Evolutionary conservation across 2,797 vertebrate genomes (phyloP).

Genomic region (Ataeniobius toweri): DNA sequence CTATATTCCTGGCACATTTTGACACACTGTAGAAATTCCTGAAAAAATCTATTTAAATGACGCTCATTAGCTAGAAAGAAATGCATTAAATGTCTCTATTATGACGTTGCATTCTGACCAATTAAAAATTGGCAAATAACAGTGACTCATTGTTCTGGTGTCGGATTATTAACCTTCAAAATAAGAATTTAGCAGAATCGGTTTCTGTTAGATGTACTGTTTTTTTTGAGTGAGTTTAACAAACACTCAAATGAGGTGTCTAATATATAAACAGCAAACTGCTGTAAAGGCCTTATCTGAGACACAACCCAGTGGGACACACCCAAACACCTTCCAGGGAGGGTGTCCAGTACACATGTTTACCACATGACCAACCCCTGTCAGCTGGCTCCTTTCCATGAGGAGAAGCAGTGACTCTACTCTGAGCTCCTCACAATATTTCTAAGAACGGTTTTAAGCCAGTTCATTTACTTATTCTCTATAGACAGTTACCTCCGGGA

Average conservation of each 20-base stretch:
- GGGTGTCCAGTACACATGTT: too few species aligned
- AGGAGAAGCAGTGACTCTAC: too few species aligned
- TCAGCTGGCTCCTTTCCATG: not conserved
- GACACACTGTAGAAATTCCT: not conserved
- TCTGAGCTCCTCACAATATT: too few species aligned
- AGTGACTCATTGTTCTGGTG: not conserved
- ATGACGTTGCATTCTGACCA: not conserved
- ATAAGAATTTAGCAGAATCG: too few species aligned
- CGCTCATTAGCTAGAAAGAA: not conserved
- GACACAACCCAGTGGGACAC: not conserved
- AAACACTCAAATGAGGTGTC: not conserved
- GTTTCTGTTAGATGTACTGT: too few species aligned
- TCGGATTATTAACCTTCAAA: not conserved
- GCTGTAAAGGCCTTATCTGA: not conserved
- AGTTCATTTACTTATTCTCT: too few species aligned
- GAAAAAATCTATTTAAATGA: not conserved
- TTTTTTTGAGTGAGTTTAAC: not conserved
- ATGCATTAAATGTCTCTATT: not conserved
- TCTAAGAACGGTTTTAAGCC: too few species aligned
- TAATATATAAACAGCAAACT: not conserved
- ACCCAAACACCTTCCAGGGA: not conserved
- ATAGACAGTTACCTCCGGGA: too few species aligned
- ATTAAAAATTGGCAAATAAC: too few species aligned
- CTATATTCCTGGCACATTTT: too few species aligned
- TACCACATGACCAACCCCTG: too few species aligned